phyloP scores from a whole-genome alignment of 64 coral and sea anemone species.

The Montipora cactus region DNA sequence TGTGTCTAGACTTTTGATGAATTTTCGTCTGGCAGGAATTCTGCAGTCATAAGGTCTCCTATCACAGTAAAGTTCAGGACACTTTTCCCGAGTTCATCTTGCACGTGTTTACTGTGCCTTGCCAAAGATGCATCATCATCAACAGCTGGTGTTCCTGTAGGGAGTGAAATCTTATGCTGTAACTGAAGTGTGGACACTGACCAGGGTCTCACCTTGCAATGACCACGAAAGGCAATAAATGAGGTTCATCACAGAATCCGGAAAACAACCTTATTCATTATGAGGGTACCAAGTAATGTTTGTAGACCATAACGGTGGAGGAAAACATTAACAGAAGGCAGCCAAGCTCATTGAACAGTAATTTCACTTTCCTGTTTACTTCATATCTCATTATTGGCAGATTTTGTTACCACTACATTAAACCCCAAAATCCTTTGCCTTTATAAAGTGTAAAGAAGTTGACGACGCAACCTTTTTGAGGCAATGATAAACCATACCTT shows the following conservation, averaged over 20 bases:
- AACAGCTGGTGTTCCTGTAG: background rate
- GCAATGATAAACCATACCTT: background rate
- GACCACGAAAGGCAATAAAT: background rate
- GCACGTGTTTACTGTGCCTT: background rate
- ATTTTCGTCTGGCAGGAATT: background rate
- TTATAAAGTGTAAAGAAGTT: background rate
- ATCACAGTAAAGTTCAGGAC: background rate
- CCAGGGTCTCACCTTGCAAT: background rate
- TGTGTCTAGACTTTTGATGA: background rate
- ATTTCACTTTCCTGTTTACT: background rate
- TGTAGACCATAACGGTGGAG: background rate
- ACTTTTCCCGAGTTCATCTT: background rate
- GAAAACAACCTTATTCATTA: background rate
- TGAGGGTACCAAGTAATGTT: background rate
- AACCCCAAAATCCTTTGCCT: background rate
- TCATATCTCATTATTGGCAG: background rate
- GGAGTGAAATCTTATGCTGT: background rate
- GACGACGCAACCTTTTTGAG: background rate
- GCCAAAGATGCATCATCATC: slow-evolving; percentile 2
- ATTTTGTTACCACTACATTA: background rate
- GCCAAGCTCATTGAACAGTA: background rate
- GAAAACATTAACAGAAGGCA: background rate
- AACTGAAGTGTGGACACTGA: background rate
- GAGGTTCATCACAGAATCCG: background rate
- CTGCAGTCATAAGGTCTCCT: background rate